Base-by-base conservation (phyloP, 1,140 invertebrate genomes). In the Habropoda laboriosa region DNA sequence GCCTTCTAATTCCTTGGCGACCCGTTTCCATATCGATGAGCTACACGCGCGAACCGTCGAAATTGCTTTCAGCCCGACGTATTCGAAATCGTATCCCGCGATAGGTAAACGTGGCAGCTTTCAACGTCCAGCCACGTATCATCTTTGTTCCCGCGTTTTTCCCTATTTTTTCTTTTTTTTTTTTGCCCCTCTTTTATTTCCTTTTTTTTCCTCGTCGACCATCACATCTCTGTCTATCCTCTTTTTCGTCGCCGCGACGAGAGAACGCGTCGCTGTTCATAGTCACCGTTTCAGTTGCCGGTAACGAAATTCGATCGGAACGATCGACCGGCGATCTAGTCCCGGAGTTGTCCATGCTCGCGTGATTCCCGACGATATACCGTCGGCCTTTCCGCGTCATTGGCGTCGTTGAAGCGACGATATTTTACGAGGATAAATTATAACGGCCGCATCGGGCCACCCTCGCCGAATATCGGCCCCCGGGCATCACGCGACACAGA, bases 341-440 rank as follows among this genome's bases (percentile, higher is more conserved):
- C 32, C 21, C 27, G 55, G 40, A 40, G 60, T 47, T 40, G 51
- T 51, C 63, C 79, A 35, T 64, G 80, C 40, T 83, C 70, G 81
- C 82, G 82, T 85, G 82, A 85, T 85, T 68, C 67, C 45, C 81
- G 58, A 55, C 82, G 82, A 85, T 85, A 75, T 83, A 85, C 81
- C 82, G 81, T 60, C 76, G 53, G 76, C 76, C 77, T 80, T 84
- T 85, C 81, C 82, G 77, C 81, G 82, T 85, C 82, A 83, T 85
- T 85, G 81, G 64, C 77, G 71, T 85, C 82, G 82, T 77, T 67
- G 79, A 79, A 78, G 66, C 80, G 73, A 85, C 81, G 86, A 86
- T 83, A 88, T 91, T 91, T 89, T 88, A 87, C 81, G 70, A 61
- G 85, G 81, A 90, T 92, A 92, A 90, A 91, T 91, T 91, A 90